phyloP scores from a whole-genome alignment of 1,140 invertebrate genomes.

The Procambarus virginalis region DNA sequence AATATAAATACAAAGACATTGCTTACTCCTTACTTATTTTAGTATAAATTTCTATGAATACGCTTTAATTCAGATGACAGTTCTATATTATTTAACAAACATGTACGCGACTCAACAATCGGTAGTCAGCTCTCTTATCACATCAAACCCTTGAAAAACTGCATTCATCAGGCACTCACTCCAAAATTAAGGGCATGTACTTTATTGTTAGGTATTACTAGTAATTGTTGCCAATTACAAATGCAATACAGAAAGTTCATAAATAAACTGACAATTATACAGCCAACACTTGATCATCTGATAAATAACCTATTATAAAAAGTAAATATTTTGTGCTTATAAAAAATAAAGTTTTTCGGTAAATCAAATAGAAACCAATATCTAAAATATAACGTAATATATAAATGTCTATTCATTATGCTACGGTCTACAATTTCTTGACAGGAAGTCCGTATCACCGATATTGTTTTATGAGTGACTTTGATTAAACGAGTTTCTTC shows the following conservation, averaged over 20 bases:
- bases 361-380: slow-evolving; percentile 38
- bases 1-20: too few species aligned
- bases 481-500: background rate
- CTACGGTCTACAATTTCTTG: background rate
- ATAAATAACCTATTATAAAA: slow-evolving; percentile 36
- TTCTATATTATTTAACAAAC: too few species aligned
- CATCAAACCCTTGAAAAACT: background rate
- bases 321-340: slow-evolving; percentile 43
- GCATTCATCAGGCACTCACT: background rate
- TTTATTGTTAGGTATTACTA: background rate
- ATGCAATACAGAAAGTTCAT: background rate
- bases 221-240: background rate
- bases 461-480: slow-evolving; percentile 26
- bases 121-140: background rate
- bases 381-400: background rate
- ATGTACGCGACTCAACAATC: background rate
- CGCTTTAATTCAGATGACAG: too few species aligned
- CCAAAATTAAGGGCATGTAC: background rate
- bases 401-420: background rate
- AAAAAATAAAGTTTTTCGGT: slow-evolving; percentile 45
- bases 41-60: too few species aligned
- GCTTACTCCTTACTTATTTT: too few species aligned
- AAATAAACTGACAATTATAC: background rate
- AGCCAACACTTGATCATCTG: slow-evolving; percentile 42
- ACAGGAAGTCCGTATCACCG: background rate